Conservation (phyloP, 2,888 invertebrate species). For the Caenorhabditis sp. region DNA sequence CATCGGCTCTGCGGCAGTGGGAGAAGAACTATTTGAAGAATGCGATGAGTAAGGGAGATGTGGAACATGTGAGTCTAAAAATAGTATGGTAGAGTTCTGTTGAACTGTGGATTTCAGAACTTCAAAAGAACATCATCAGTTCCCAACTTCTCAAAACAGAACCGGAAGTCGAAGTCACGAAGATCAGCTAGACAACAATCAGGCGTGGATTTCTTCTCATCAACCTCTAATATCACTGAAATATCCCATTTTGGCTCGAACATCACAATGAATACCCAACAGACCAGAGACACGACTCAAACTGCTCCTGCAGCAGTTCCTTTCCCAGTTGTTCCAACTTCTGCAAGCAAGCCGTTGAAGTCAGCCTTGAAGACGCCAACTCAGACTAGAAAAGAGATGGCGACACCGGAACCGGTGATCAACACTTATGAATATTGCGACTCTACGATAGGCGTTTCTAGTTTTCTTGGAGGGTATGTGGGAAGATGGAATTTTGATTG, state of each 20-base stretch:
- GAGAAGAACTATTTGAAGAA: slow-evolving; percentile 76
- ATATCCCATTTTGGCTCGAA: slow-evolving; percentile 65
- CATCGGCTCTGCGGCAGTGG: slow-evolving; percentile 77
- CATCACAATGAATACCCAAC: slow-evolving; percentile 62
- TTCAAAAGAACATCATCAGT: slow-evolving; percentile 80
- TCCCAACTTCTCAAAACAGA: slow-evolving; percentile 77
- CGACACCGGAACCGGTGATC: slow-evolving; percentile 40
- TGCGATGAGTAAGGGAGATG: slow-evolving; percentile 36
- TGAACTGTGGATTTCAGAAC: slow-evolving; percentile 45
- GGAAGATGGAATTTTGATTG: not conserved
- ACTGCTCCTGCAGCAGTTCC: slow-evolving; percentile 56
- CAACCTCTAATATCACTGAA: slow-evolving; percentile 69
- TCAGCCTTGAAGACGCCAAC: slow-evolving; percentile 70
- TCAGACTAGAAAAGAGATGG: slow-evolving; percentile 22
- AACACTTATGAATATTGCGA: slow-evolving; percentile 70
- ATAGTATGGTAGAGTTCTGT: too few species aligned
- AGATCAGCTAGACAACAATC: slow-evolving; percentile 38
- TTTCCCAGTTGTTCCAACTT: slow-evolving; percentile 40
- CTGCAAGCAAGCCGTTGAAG: slow-evolving; percentile 59
- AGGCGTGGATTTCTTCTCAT: slow-evolving; percentile 66
- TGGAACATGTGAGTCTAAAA: slow-evolving; percentile 39
- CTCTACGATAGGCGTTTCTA: slow-evolving; percentile 66
- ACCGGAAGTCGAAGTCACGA: slow-evolving; percentile 56
- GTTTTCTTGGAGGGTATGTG: slow-evolving; percentile 60
- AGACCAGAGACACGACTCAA: slow-evolving; percentile 47